Evolutionary conservation across 2,888 invertebrate genomes (phyloP), one percentile per base, ranked within the genome.

Genomic region (Petrophora chlorosata): DNA sequence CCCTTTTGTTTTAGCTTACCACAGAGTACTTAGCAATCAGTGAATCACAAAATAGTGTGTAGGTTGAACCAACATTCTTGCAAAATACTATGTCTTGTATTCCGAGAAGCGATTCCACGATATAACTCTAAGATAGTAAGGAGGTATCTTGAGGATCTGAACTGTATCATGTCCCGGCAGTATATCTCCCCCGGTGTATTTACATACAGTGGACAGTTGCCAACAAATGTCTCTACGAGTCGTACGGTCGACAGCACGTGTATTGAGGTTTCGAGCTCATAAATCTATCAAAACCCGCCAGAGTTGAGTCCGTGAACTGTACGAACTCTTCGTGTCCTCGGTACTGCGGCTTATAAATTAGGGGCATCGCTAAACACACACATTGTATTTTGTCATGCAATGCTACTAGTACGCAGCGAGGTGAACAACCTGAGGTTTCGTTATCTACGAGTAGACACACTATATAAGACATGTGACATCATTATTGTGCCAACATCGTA

Each of bases 401-500:
- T 76, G 72, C 68, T 32, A 43, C 52, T 44, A 70, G 70, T 70
- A 76, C 71, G 76, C 68, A 62, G 73, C 64, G 76, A 73, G 85
- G 82, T 85, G 79, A 86, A 85, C 71, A 76, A 84, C 83, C 85
- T 65, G 49, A 57, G 64, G 60, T 56, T 64, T 73, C 70, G 74
- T 84, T 87, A 87, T 88, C 88, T 81, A 67, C 72, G 67, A 78
- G 78, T 73, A 79, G 77, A 79, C 74, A 76, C 66, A 78, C 73
- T 79, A 76, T 78, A 85, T 85, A 80, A 79, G 79, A 81, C 73
- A 66, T 76, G 76, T 85, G 85, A 85, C 82, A 84, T 85, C 81
- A 87, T 82, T 82, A 82, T 74, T 72, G 75, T 73, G 69, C 66
- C 72, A 75, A 73, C 70, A 65, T 70, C 66, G 74, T 71, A 72